Evolutionary conservation across 2,113 vertebrate species (phyloP), one percentile per base, ranked within the genome.

Genomic region (Actenoides lindsayi): DNA sequence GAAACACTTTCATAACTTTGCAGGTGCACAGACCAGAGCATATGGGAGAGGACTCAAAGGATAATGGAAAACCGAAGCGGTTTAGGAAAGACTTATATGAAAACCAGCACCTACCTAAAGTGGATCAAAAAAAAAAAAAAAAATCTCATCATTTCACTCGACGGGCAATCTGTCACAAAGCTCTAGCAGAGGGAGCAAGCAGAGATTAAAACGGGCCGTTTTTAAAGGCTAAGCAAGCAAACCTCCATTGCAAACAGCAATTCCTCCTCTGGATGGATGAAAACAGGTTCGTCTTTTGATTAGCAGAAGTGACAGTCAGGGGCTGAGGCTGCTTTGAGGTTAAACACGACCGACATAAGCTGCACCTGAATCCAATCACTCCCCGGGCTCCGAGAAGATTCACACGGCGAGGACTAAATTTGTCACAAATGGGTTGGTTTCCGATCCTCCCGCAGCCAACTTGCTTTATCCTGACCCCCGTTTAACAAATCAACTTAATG

Each of bases 311-410:
- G 98, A 96, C 92, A 92, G 92, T 94, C 62, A 57, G 81, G 92
- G 94, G 97, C 95, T 95, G 96, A 87, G 79, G 80, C 28, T 88
- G 96, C 95, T 97, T 94, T 96, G 97, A 97, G 97, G 95, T 97
- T 97, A 98, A 98, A 97, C 94, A 96, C 97, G 97, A 96, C 78
- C 91, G 97, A 98, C 94, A 97, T 53, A 89, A 95, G 88, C 97
- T 97, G 95, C 97, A 98, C 98, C 98, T 99, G 98, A 98, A 98
- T 98, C 97, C 98, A 98, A 98, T 99, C 98, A 98, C 82, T 70
- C 37, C 75, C 82, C 27, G 44, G 70, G 92, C 97, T 95, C 96
- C 4, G 96, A 96, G 98, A 98, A 98, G 98, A 98, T 97, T 98
- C 98, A 98, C 98, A 97, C 93, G 59, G 59, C 92, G 48, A 97